phyloP scores from a whole-genome alignment of 2,888 invertebrate genomes.

The Scotopteryx bipunctaria region DNA sequence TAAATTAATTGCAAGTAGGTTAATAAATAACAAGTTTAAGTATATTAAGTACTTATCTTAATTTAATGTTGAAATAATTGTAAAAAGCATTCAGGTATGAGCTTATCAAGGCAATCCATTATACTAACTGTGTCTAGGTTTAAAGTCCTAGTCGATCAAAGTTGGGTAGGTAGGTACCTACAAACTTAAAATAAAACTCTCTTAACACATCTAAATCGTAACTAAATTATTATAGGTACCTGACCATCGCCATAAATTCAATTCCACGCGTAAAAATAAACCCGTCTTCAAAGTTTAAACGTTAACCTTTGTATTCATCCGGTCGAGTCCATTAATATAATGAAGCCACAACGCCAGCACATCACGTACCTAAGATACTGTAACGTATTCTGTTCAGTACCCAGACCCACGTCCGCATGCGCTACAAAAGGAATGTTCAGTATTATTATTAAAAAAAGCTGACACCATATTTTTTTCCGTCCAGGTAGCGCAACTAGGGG shows the following conservation, averaged over 20 bases:
- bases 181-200: background rate
- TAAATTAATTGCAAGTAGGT: no score
- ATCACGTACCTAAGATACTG: conserved; percentile 63
- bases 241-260: background rate
- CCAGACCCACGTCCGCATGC: conserved; percentile 76
- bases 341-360: conserved; percentile 74
- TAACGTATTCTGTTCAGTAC: conserved; percentile 42
- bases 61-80: no score
- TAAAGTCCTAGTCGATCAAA: no score
- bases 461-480: conserved; percentile 73
- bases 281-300: conserved; percentile 62
- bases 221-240: background rate
- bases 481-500: conserved; percentile 76
- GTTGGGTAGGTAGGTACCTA: no score
- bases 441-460: conserved; percentile 80
- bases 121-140: no score
- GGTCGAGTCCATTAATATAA: conserved; percentile 79
- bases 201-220: background rate
- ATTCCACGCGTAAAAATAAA: conserved; percentile 61
- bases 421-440: conserved; percentile 77
- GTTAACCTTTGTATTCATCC: conserved; percentile 78
- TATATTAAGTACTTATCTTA: no score
- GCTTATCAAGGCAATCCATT: no score
- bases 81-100: no score
- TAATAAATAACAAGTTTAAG: no score